A percentile compares a stretch with the other conserved stretches of the same genome.
Conservation (phyloP, 1,140 invertebrate species). For the Tetramorium parvispinum region DNA sequence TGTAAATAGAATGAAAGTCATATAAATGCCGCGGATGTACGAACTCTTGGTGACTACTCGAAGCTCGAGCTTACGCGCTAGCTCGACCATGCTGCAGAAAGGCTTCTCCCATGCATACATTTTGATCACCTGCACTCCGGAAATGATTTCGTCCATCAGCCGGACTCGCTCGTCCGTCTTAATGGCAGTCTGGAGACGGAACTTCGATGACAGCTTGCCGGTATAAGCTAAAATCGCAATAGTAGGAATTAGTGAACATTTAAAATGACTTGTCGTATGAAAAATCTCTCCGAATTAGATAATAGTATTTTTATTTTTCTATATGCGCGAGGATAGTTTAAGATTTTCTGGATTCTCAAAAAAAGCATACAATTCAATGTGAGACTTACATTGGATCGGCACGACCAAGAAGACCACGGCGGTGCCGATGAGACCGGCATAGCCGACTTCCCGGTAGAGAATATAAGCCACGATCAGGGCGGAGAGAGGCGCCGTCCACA, state of each 20-base stretch:
- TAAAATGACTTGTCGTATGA: neutral
- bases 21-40: conserved; percentile 90
- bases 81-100: conserved; percentile 88
- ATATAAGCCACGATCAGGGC: conserved; percentile 88
- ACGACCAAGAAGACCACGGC: conserved; percentile 89
- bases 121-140: conserved; percentile 91
- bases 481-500: conserved; percentile 89
- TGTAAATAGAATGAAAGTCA: conserved; percentile 90
- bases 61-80: conserved; percentile 88
- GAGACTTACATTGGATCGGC: conserved; percentile 89
- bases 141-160: conserved; percentile 93
- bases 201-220: conserved; percentile 89
- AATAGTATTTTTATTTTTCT: neutral
- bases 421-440: conserved; percentile 90
- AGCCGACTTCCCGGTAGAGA: conserved; percentile 88
- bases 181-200: conserved; percentile 88
- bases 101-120: conserved; percentile 93
- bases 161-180: conserved; percentile 92
- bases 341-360: neutral
- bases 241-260: neutral
- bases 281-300: neutral
- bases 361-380: neutral
- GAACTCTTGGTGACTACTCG: conserved; percentile 88
- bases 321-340: neutral
- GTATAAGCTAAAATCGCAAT: conserved; percentile 86